Percentiles rank a stretch among this genome's conserved stretches.
These are phyloP conservation scores for Noctua janthina DNA, from an alignment of 2,888 invertebrate species.

Conservation along the genomic window DNA sequence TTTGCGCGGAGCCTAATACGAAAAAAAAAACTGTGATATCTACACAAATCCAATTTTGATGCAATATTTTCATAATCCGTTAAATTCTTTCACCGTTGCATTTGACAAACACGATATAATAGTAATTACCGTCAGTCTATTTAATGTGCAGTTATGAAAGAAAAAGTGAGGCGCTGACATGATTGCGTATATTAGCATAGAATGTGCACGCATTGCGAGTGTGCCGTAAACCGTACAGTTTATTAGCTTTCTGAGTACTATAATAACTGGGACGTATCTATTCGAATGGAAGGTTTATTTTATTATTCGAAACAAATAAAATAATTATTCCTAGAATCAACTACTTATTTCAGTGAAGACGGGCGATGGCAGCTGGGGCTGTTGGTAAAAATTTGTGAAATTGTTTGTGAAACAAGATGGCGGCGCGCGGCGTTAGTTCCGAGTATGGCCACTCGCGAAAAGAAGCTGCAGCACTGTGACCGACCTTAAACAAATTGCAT, in stretches of 20 bases:
- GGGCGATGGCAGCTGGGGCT: not conserved
- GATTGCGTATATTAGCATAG: constrained; percentile 24
- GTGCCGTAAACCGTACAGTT: constrained; percentile 6
- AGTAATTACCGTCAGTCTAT: not conserved
- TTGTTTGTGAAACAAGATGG: not conserved
- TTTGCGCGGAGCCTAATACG: too few species aligned
- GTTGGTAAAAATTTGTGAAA: not conserved
- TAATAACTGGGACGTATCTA: not conserved
- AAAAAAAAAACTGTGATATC: not conserved
- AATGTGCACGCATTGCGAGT: constrained; percentile 38
- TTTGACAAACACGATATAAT: constrained; percentile 5
- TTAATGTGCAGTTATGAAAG: constrained; percentile 11
- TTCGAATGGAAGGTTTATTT: not conserved
- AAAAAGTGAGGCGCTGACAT: constrained; percentile 42
- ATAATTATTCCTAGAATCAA: not conserved
- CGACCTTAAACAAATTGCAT: not conserved
- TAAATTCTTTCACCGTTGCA: not conserved
- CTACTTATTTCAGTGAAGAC: not conserved
- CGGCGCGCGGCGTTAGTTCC: not conserved
- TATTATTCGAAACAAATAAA: not conserved
- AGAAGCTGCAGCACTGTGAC: not conserved
- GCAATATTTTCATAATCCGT: not conserved
- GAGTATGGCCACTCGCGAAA: not conserved
- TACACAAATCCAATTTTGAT: not conserved
- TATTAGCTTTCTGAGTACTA: constrained; percentile 9